Evolutionary conservation across 2,797 vertebrate species (phyloP).

Genomic region (Alfaro cultratus): DNA sequence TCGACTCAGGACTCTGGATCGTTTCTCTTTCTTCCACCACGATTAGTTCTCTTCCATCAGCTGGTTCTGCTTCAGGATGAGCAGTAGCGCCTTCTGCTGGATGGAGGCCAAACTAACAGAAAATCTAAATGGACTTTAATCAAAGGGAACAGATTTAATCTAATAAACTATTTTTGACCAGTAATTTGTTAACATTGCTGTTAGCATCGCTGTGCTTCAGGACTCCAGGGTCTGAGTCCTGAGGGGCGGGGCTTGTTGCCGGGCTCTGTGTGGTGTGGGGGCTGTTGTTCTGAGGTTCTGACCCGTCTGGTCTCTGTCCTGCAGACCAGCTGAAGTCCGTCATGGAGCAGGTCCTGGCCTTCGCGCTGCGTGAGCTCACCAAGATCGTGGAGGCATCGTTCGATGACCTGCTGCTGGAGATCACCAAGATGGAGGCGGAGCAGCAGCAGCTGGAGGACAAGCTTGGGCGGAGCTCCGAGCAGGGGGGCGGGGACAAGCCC

Average conservation of each 20-base stretch:
- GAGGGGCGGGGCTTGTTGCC: neutral
- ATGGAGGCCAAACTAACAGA: neutral
- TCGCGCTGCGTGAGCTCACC: conserved; percentile 77
- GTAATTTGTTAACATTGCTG: neutral
- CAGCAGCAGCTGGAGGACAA: conserved; percentile 68
- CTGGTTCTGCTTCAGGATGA: neutral
- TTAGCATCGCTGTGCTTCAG: neutral
- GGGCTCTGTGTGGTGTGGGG: neutral
- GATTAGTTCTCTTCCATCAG: neutral
- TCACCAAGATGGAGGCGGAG: conserved; percentile 81
- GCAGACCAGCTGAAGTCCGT: conserved; percentile 82
- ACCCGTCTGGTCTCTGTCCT: neutral
- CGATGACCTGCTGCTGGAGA: conserved; percentile 82
- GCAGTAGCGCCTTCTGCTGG: neutral
- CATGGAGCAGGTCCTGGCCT: conserved; percentile 82
- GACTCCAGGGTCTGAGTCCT: neutral
- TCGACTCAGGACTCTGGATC: neutral
- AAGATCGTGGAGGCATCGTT: conserved; percentile 84
- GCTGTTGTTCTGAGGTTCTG: neutral
- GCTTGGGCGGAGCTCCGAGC: neutral
- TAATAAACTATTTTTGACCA: too few relatives aligned
- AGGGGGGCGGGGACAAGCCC: neutral
- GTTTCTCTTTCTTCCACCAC: neutral
- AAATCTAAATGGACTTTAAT: neutral
- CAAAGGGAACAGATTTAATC: too few relatives aligned